Conservation (phyloP, 2,113 vertebrate genomes). For the Apaloderma vittatum region DNA sequence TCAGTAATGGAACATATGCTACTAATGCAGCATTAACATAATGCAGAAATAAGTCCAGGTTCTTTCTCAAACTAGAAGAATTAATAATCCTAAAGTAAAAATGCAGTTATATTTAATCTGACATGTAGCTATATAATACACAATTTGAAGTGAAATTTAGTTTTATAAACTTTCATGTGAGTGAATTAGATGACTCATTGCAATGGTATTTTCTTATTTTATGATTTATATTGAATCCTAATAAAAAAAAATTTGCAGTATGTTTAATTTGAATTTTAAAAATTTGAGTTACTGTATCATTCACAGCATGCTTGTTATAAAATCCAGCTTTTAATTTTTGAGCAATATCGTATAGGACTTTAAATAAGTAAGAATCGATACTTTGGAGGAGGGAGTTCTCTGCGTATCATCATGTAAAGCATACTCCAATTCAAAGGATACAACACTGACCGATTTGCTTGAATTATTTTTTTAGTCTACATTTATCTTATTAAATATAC, state of each 20-base stretch:
- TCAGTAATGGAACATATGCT: background rate
- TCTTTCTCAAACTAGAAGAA: background rate
- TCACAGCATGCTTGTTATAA: background rate
- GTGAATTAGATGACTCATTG: background rate
- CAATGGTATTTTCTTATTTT: background rate
- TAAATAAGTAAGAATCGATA: background rate
- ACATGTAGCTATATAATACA: background rate
- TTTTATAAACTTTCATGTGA: background rate
- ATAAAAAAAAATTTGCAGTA: background rate
- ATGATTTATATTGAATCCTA: background rate
- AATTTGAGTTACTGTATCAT: background rate
- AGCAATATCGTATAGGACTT: background rate
- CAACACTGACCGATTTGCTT: background rate
- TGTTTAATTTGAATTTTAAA: background rate
- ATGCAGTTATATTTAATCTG: background rate
- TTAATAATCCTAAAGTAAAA: background rate
- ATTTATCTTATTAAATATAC: background rate
- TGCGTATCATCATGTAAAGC: background rate
- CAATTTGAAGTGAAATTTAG: background rate
- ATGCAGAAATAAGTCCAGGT: background rate
- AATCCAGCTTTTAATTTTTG: background rate
- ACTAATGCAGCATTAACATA: background rate
- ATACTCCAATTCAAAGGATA: background rate
- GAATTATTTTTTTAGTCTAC: background rate
- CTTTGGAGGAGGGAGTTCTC: background rate